Base-by-base conservation (phyloP, 2,888 invertebrate species). In the Agrilus cyanescens region DNA sequence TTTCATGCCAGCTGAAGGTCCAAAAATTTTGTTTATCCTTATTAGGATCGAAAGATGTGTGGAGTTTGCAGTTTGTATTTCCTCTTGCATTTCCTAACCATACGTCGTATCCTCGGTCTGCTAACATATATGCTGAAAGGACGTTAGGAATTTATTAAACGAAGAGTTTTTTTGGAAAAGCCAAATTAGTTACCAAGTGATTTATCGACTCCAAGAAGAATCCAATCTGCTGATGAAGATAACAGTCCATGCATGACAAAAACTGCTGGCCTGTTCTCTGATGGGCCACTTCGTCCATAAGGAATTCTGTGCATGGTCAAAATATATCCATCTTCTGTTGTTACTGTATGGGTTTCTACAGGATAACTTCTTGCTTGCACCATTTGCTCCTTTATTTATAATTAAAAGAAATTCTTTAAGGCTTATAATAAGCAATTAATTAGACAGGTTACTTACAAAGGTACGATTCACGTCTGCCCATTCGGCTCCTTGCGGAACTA, bases 1-100 rank as follows among this genome's bases (percentile, higher is more conserved):
- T 86, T 60, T 89, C 81, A 58, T 91, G 85, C 80, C 82, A 93
- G 45, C 85, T 85, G 49, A 62, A 65, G 12, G 62, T 45, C 64
- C 64, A 66, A 46, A 61, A 65, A 38, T 49, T 41, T 15, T 32
- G 37, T 12, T 16, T 16, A 35, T 49, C 38, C n/a, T 41, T 39
- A 20, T 50, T 44, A 5, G 54, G 52, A 36, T 53, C 43, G 6
- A 61, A 52, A 8, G 55, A 62, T 4, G 62, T 54, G 54, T 80
- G 78, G 63, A 12, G 73, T n/a, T n/a, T n/a, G n/a, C n/a, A 71
- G 54, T 76, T 78, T 3, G 66, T 70, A 56, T 75, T 77, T 16
- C 79, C 78, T 7, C 75, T 62, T 35, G 65, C 66, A 54, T 80
- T 80, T 0, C 74, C 75, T 54, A 79, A 51, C 77, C 77, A 78